phyloP scores from a whole-genome alignment of 2,113 vertebrate genomes.

The Paradoxurus hermaphroditus region DNA sequence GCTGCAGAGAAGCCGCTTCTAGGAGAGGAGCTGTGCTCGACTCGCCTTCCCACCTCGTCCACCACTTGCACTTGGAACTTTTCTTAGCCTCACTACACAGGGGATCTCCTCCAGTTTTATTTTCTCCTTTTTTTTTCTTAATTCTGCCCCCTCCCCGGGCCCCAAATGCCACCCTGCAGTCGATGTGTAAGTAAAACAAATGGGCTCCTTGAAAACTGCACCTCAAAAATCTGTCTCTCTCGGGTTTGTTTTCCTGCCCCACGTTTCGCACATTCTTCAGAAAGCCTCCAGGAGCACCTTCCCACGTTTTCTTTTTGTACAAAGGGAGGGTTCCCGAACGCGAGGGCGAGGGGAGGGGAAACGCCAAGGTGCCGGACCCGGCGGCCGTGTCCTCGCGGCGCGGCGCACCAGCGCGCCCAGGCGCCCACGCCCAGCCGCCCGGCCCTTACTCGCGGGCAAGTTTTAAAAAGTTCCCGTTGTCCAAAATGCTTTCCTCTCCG shows the following conservation, averaged over 20 bases:
- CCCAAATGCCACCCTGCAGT: slow-evolving; percentile 28
- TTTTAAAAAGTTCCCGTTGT: slow-evolving; percentile 70
- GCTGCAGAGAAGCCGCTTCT: slow-evolving; percentile 41
- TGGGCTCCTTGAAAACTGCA: slow-evolving; percentile 5
- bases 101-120: background rate
- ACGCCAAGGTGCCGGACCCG: slow-evolving; percentile 11
- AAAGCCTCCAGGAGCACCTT: slow-evolving; percentile 39
- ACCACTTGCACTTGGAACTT: slow-evolving; percentile 27
- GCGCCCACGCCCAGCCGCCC: slow-evolving; percentile 40
- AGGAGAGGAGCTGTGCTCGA: background rate
- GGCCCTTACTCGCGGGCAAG: slow-evolving; percentile 43
- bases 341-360: slow-evolving; percentile 27
- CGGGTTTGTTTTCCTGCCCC: background rate
- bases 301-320: slow-evolving; percentile 44
- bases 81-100: slow-evolving; percentile 34
- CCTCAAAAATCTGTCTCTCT: background rate
- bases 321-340: slow-evolving; percentile 39
- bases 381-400: slow-evolving; percentile 38
- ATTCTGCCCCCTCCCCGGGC: background rate
- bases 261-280: background rate
- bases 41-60: background rate
- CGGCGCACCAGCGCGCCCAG: slow-evolving; percentile 19
- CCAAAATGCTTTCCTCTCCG: background rate
- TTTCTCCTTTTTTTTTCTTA: background rate
- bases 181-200: background rate